Conservation (phyloP, 2,797 vertebrate species). For the Sebastes goodei region DNA sequence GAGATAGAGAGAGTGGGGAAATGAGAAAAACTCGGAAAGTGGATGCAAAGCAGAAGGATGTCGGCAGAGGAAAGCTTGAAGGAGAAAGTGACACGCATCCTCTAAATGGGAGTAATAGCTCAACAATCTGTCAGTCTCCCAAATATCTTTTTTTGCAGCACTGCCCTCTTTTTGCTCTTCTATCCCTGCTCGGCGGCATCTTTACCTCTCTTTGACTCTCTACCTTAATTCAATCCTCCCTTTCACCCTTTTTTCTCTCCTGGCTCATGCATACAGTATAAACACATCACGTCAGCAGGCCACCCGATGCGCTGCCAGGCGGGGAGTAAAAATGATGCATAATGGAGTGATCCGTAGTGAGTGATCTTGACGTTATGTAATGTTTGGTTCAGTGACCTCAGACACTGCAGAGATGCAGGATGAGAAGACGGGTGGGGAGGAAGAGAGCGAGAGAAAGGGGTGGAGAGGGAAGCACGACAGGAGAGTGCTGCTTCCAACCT, state of each 20-base stretch:
- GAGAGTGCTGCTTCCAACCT: slow-evolving; percentile 17
- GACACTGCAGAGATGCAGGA: slow-evolving; percentile 55
- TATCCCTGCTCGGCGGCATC: neutral
- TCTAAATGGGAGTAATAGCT: slow-evolving; percentile 32
- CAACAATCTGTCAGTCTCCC: slow-evolving; percentile 26
- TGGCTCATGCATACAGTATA: neutral
- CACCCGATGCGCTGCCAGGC: slow-evolving; percentile 22
- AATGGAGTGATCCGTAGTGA: slow-evolving; percentile 41
- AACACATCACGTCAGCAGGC: slow-evolving; percentile 12
- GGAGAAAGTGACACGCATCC: slow-evolving; percentile 15
- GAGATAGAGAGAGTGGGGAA: neutral
- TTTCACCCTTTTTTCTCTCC: neutral
- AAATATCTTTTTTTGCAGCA: neutral
- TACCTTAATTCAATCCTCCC: neutral
- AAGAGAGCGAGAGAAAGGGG: neutral
- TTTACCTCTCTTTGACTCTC: neutral
- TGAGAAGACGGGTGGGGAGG: neutral
- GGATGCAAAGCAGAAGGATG: neutral
- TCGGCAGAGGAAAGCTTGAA: neutral
- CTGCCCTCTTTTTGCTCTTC: neutral
- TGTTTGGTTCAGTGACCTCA: slow-evolving; percentile 60
- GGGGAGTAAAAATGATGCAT: slow-evolving; percentile 24
- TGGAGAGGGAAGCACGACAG: neutral
- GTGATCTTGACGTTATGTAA: slow-evolving; percentile 63
- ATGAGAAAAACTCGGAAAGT: neutral